Base-by-base conservation (phyloP, 2,113 vertebrate genomes). In the Numenius arquata region DNA sequence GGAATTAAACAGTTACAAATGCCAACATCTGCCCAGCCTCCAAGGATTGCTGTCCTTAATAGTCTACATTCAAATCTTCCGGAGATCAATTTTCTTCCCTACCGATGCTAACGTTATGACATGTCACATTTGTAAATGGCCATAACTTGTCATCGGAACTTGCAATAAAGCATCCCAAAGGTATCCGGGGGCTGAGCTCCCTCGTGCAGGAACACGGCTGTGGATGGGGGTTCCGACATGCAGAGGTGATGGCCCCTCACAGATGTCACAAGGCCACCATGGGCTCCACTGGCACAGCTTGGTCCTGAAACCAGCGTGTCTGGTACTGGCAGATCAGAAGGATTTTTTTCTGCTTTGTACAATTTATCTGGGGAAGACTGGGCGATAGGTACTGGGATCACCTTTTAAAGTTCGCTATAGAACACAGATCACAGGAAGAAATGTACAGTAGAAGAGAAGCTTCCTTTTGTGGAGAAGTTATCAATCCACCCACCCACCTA, bases 91-190 rank as follows among this genome's bases (percentile, higher is more conserved):
- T 15, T 66, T 27, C 53, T 9, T 66, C 55, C 12, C 25, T 23
- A 30, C 6, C 1, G 0, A 2, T 0, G 1, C 3, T 74, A 21
- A 15, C 1, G 29, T 32, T 22, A 8, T 2, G 34, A 61, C 27
- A 38, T 5, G 10, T 25, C 63, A 8, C 20, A 3, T n/a, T 41
- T 29, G 58, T 29, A 48, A 61, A 82, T 5, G 45, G n/a, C 25
- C 0, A 0, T 8, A 56, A 40, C 14, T 12, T 32, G 22, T 3
- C 63, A 53, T 4, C 55, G 65, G 38, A 72, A 50, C 53, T 12
- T 27, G 65, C 16, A 68, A 3, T 5, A 48, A 16, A 26, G n/a
- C 0, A 3, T 30, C n/a, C 62, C 53, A 52, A 17, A 82, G 40
- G 48, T 8, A 2, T 3, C 9, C 29, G 56, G 41, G 61, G 70